Evolutionary conservation across 2,113 vertebrate species (phyloP).

Genomic region (Thalassoma bifasciatum): DNA sequence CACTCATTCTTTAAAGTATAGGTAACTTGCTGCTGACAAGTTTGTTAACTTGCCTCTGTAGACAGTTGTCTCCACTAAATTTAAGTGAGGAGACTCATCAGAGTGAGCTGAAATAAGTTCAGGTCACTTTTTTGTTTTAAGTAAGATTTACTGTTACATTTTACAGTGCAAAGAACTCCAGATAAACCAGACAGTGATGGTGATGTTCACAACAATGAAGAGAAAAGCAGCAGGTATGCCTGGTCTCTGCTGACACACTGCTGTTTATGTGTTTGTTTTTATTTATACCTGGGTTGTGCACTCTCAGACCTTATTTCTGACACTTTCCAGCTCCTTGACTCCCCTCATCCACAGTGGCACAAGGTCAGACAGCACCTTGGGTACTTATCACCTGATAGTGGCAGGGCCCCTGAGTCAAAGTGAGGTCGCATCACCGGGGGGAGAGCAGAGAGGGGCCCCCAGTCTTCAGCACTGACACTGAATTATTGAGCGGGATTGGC

Average conservation of each 20-base stretch:
- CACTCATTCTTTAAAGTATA: too few species aligned
- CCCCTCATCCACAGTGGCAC: slow-evolving; percentile 15
- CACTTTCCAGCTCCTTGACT: slow-evolving; percentile 52
- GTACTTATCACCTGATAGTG: slow-evolving; percentile 37
- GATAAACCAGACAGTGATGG: slow-evolving; percentile 6
- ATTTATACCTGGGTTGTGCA: neutral
- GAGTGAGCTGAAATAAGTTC: too few species aligned
- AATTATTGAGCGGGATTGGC: slow-evolving; percentile 64
- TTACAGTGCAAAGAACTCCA: neutral
- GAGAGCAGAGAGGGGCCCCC: slow-evolving; percentile 2
- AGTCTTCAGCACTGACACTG: slow-evolving; percentile 34
- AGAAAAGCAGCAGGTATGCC: neutral
- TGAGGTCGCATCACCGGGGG: slow-evolving; percentile 36
- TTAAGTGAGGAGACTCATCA: too few species aligned
- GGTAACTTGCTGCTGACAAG: too few species aligned
- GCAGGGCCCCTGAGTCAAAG: slow-evolving; percentile 39
- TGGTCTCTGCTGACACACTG: neutral
- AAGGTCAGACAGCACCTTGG: slow-evolving; percentile 37
- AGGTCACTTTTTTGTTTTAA: too few species aligned
- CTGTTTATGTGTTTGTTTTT: neutral
- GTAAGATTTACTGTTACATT: too few species aligned
- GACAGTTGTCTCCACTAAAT: too few species aligned
- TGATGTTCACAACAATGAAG: slow-evolving; percentile 4
- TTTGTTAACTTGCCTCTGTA: too few species aligned
- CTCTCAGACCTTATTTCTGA: slow-evolving; percentile 30